Conservation (phyloP, 2,797 vertebrate genomes). For the Meriones psammophilus region DNA sequence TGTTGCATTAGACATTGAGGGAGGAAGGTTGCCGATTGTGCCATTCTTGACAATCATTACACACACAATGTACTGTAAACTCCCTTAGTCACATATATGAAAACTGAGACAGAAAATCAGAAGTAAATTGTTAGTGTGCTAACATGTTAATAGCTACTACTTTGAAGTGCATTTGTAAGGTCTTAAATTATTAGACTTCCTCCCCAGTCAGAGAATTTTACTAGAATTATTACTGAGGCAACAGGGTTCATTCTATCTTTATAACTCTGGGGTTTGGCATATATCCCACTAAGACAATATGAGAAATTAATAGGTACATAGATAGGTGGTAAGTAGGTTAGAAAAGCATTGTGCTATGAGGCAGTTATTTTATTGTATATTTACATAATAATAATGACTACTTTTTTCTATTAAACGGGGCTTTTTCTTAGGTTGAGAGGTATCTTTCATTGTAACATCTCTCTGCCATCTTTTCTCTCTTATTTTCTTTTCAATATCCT, state of each 20-base stretch:
- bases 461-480: neutral
- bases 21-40: neutral
- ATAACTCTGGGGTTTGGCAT: neutral
- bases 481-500: neutral
- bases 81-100: neutral
- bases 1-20: neutral
- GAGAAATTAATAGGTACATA: neutral
- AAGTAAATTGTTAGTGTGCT: conserved; percentile 59
- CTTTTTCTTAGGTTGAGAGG: neutral
- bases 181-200: conserved; percentile 18
- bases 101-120: conserved; percentile 63
- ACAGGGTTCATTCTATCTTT: neutral
- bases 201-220: neutral
- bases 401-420: neutral
- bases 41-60: neutral
- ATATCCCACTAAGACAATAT: conserved; percentile 17
- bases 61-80: neutral
- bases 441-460: neutral
- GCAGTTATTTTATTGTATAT: conserved; percentile 4
- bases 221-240: neutral
- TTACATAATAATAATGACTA: neutral
- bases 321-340: neutral
- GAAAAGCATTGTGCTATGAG: neutral
- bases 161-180: conserved; percentile 18
- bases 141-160: conserved; percentile 24